Percentiles rank a stretch among this genome's conserved stretches.
These are phyloP conservation scores for Sapajus apella DNA, from an alignment of 2,113 vertebrate species.

Conservation along the genomic window DNA sequence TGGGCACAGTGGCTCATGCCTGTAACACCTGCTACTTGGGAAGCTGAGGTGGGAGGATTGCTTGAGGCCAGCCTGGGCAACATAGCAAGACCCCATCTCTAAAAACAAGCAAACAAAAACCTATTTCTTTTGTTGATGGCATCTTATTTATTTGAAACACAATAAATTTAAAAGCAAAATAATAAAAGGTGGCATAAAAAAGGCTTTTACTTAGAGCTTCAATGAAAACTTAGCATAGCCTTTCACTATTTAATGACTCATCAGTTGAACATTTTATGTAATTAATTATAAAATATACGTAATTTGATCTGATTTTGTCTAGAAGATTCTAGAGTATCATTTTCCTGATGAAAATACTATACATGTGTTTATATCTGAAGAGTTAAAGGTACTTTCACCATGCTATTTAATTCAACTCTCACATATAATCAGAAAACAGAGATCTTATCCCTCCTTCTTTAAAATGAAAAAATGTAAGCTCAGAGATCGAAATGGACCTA, in stretches of 20 bases:
- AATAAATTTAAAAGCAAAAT: background rate
- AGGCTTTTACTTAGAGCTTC: background rate
- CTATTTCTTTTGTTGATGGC: background rate
- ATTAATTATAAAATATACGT: constrained; percentile 31
- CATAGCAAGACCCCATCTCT: background rate
- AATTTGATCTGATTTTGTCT: constrained; percentile 6
- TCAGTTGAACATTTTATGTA: background rate
- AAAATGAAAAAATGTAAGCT: background rate
- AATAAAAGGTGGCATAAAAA: background rate
- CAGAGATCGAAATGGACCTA: background rate
- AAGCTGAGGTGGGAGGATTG: background rate
- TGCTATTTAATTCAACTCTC: background rate
- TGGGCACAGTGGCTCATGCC: background rate
- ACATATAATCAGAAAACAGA: background rate
- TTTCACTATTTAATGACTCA: constrained; percentile 11
- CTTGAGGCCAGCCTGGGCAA: background rate
- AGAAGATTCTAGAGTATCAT: background rate
- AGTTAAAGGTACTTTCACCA: background rate
- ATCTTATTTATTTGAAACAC: background rate
- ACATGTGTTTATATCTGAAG: background rate
- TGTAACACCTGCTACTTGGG: background rate
- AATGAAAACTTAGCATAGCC: background rate
- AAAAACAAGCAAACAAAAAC: background rate
- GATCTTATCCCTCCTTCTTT: background rate
- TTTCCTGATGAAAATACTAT: background rate